Conservation (phyloP, 2,888 invertebrate genomes). For the Pseudanteris insignis region DNA sequence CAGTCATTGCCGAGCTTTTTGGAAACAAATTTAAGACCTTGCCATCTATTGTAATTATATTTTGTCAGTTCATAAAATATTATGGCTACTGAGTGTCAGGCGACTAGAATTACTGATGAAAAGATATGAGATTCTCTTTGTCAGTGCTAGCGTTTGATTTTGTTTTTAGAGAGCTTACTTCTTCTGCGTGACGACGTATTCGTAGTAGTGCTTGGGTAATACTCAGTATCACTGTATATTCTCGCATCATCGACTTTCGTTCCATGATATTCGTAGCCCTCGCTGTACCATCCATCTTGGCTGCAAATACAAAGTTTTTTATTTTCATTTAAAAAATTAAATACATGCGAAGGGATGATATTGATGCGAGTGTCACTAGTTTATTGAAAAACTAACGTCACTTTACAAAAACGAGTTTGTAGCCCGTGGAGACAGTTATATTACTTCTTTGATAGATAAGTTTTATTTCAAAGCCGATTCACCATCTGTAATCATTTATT, state of each 20-base stretch:
- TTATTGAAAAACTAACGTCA: no score
- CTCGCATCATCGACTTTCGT: conserved; percentile 66
- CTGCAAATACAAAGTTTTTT: conserved; percentile 67
- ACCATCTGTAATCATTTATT: no score
- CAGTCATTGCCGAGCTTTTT: no score
- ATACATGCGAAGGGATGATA: no score
- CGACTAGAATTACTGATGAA: conserved; percentile 6
- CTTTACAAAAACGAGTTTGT: no score
- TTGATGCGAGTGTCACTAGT: no score
- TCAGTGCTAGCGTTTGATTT: conserved; percentile 12
- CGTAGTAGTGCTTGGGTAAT: conserved; percentile 64
- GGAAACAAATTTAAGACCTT: no score
- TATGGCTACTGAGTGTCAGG: not conserved
- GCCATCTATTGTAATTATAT: no score
- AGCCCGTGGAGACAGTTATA: no score
- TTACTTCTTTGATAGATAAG: no score
- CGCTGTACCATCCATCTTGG: conserved; percentile 70
- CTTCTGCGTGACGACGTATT: conserved; percentile 55
- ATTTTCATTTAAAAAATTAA: no score
- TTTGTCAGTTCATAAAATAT: conserved; percentile 12
- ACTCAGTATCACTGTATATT: conserved; percentile 67
- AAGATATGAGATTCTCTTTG: conserved; percentile 1
- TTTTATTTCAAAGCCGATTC: no score
- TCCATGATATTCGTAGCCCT: conserved; percentile 67
- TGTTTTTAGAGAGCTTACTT: conserved; percentile 44